Percentiles rank a stretch among this genome's conserved stretches.
Evolutionary conservation across 1,140 invertebrate species (phyloP).

Genomic region (Drosophila funebris): DNA sequence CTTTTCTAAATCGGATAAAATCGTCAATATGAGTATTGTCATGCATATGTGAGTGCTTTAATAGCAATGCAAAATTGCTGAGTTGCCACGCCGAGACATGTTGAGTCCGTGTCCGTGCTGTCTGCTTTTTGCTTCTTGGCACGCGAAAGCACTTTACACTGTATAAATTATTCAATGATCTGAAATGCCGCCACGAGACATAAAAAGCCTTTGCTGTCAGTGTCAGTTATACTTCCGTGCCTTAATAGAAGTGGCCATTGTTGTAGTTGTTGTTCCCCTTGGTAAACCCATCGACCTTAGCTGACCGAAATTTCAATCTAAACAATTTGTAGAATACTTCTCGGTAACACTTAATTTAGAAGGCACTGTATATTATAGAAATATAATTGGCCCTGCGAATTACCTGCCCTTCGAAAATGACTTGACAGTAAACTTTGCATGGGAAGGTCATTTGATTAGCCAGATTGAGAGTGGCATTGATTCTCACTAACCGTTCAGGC

Average conservation of each 20-base stretch:
- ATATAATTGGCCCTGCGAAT: constrained; percentile 49
- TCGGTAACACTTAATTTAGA: constrained; percentile 33
- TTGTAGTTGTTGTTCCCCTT: constrained; percentile 12
- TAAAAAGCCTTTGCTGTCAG: constrained; percentile 66
- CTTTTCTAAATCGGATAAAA: not conserved
- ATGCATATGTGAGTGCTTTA: constrained; percentile 24
- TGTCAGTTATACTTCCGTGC: constrained; percentile 72
- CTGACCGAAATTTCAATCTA: constrained; percentile 61
- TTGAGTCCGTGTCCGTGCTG: not conserved
- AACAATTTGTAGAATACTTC: constrained; percentile 44
- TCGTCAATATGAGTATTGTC: constrained; percentile 16
- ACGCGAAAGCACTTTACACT: constrained; percentile 60
- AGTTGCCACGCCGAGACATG: not conserved
- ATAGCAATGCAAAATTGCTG: constrained; percentile 22
- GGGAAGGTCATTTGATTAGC: not conserved
- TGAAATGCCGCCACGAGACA: constrained; percentile 64
- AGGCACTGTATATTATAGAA: not conserved
- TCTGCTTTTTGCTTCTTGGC: constrained; percentile 26
- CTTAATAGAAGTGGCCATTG: constrained; percentile 24
- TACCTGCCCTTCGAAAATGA: constrained; percentile 40
- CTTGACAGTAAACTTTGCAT: constrained; percentile 55
- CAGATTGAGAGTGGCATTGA: constrained; percentile 29
- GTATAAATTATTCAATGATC: constrained; percentile 79
- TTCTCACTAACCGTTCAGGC: constrained; percentile 37
- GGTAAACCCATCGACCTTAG: constrained; percentile 5